phyloP scores from a whole-genome alignment of 2,113 vertebrate species.

The Turdus rufiventris region DNA sequence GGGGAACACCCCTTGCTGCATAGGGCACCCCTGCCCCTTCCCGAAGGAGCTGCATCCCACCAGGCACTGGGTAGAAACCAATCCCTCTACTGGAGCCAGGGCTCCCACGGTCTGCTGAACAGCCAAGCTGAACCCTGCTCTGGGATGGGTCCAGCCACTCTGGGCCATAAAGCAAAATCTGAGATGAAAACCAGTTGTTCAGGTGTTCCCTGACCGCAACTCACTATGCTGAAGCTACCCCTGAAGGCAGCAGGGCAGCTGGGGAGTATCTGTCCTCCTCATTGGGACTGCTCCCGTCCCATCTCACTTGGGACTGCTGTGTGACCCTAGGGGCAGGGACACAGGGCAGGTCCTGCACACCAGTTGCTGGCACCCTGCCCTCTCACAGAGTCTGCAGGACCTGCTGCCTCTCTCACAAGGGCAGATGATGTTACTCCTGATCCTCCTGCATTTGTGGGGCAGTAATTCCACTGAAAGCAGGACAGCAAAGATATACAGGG shows the following conservation, averaged over 20 bases:
- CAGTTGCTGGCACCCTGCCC: not conserved
- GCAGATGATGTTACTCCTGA: not conserved
- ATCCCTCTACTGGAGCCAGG: not conserved
- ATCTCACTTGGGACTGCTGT: fast-evolving
- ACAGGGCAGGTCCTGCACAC: not conserved
- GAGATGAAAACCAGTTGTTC: not conserved
- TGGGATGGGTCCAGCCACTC: not conserved
- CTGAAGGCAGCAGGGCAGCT: fast-evolving
- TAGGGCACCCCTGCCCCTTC: not conserved
- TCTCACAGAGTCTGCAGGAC: not conserved
- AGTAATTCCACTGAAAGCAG: not conserved
- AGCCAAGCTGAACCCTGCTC: not conserved
- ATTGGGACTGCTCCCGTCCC: not conserved
- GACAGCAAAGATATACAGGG: fast-evolving
- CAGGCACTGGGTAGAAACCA: fast-evolving
- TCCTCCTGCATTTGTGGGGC: not conserved
- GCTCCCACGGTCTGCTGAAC: not conserved
- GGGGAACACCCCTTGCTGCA: fast-evolving
- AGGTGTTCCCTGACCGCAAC: not conserved
- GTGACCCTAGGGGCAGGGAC: not conserved
- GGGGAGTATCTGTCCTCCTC: not conserved
- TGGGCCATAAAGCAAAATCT: not conserved
- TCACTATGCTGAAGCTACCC: not conserved
- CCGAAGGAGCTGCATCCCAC: not conserved
- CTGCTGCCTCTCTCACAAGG: not conserved